Evolutionary conservation across 2,797 vertebrate genomes (phyloP).

Genomic region (Crenichthys baileyi): DNA sequence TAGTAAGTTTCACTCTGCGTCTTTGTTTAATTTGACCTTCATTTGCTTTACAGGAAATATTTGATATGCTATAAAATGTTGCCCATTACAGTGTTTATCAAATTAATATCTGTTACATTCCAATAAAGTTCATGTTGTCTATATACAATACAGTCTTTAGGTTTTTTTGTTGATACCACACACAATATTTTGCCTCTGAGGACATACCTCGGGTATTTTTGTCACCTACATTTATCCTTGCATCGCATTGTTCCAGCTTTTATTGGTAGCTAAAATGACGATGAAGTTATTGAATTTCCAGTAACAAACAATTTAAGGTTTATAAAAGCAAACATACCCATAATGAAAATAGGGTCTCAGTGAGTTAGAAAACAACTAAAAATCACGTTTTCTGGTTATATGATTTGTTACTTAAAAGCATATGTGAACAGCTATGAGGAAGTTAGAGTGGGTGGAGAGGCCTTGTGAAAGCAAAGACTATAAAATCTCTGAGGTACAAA

Average conservation of each 20-base stretch:
- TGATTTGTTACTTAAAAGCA: neutral
- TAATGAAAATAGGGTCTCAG: neutral
- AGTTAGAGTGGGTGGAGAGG: neutral
- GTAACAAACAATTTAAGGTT: neutral
- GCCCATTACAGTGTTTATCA: neutral
- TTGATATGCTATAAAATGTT: neutral
- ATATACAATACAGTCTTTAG: too few relatives aligned
- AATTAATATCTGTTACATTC: neutral
- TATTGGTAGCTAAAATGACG: neutral
- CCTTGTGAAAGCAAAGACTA: neutral
- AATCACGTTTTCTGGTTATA: neutral
- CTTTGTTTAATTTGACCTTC: neutral
- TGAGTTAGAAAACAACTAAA: too few relatives aligned
- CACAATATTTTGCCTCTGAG: too few relatives aligned
- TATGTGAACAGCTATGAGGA: slow-evolving; percentile 1
- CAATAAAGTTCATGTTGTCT: too few relatives aligned
- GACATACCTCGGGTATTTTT: neutral
- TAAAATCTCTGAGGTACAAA: neutral
- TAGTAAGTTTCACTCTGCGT: neutral
- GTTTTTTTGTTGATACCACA: too few relatives aligned
- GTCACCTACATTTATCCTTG: neutral
- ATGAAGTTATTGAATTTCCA: neutral
- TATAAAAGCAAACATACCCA: neutral
- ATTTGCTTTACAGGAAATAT: neutral
- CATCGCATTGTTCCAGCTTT: neutral